These are phyloP conservation scores for Planococcus citri DNA, from an alignment of 1,140 invertebrate genomes.

Conservation along the genomic window DNA sequence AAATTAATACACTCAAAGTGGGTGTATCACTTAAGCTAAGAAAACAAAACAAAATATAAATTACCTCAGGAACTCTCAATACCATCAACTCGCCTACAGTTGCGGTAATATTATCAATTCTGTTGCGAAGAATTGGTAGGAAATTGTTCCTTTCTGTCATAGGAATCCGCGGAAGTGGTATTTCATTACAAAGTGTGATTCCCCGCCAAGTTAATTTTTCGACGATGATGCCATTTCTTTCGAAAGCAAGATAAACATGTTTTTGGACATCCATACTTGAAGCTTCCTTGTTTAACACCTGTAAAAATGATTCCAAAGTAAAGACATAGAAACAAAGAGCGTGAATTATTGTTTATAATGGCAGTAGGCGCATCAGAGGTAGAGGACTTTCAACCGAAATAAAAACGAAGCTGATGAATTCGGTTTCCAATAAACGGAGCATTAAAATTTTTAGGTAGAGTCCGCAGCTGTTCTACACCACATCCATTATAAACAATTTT, in stretches of 20 bases:
- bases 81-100: slow-evolving; percentile 62
- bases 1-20: slow-evolving; percentile 11
- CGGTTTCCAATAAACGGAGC: too few species aligned
- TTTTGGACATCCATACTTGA: neutral
- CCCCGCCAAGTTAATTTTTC: neutral
- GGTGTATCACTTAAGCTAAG: neutral
- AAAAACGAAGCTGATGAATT: too few species aligned
- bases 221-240: neutral
- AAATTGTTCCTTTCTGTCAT: slow-evolving; percentile 45
- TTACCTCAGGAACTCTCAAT: slow-evolving; percentile 61
- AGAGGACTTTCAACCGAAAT: too few species aligned
- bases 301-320: neutral
- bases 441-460: too few species aligned
- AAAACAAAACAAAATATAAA: slow-evolving; percentile 11
- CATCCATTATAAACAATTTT: too few species aligned
- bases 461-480: too few species aligned
- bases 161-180: slow-evolving; percentile 23
- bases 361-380: too few species aligned
- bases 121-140: slow-evolving; percentile 62
- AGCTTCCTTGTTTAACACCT: neutral
- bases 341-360: too few species aligned
- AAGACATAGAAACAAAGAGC: too few species aligned
- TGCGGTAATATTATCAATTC: slow-evolving; percentile 68
- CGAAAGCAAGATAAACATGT: neutral
- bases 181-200: neutral